phyloP scores from a whole-genome alignment of 2,113 vertebrate genomes.

The Silurus meridionalis region DNA sequence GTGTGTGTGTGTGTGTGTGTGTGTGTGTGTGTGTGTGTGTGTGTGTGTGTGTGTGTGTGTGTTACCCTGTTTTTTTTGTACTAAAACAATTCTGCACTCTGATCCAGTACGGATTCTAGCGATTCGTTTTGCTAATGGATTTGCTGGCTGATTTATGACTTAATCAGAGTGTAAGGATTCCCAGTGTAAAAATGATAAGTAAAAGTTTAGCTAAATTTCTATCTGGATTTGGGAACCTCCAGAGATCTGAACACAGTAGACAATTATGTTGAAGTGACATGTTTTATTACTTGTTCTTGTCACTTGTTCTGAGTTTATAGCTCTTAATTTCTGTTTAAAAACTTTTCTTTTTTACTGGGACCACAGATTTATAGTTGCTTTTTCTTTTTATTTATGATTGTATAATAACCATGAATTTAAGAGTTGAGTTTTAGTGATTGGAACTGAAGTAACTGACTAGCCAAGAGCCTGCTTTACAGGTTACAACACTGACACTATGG shows the following conservation, averaged over 20 bases:
- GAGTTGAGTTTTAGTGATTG: background rate
- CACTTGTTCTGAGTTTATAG: background rate
- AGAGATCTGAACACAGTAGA: background rate
- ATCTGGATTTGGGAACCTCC: background rate
- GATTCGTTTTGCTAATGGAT: background rate
- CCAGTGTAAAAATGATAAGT: background rate
- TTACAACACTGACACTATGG: background rate
- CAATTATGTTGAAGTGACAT: background rate
- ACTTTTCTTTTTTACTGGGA: background rate
- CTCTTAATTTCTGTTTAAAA: background rate
- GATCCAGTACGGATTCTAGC: background rate
- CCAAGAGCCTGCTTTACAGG: background rate
- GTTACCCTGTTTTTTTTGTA: background rate
- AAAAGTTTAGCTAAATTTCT: background rate
- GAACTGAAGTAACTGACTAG: background rate
- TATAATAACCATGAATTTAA: background rate
- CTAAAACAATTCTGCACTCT: background rate
- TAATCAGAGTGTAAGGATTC: background rate
- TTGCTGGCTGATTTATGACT: background rate
- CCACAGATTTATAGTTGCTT: background rate
- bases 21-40: background rate
- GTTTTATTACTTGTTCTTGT: background rate
- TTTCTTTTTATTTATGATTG: constrained; percentile 1
- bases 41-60: background rate
- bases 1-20: constrained; percentile 7